Evolutionary conservation across 2,888 invertebrate genomes (phyloP).

Genomic region (Plagodis dolabraria): DNA sequence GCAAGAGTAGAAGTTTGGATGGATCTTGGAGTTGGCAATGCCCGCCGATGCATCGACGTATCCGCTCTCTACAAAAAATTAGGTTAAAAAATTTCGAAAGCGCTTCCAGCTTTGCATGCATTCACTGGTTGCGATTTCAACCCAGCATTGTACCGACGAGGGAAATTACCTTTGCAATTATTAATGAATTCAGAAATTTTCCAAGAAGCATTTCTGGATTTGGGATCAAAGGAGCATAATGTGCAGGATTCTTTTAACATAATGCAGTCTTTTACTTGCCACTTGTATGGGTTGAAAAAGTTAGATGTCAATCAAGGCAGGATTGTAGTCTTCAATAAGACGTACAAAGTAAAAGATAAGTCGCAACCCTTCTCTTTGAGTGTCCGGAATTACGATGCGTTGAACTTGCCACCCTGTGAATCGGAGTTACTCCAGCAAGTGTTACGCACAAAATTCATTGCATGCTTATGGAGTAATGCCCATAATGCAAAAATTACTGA

Average conservation of each 20-base stretch:
- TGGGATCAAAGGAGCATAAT: constrained; percentile 23
- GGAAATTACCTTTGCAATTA: too few species aligned
- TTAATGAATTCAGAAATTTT: background rate
- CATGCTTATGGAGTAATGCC: constrained; percentile 39
- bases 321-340: too few species aligned
- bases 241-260: background rate
- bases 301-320: too few species aligned
- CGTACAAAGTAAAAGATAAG: too few species aligned
- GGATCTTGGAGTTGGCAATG: constrained; percentile 36
- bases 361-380: constrained; percentile 33
- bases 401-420: constrained; percentile 43
- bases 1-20: constrained; percentile 33
- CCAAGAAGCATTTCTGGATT: constrained; percentile 16
- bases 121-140: too few species aligned
- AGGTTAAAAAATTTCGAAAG: too few species aligned
- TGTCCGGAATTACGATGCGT: constrained; percentile 46
- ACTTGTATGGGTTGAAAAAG: constrained; percentile 5
- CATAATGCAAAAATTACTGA: too few species aligned
- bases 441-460: constrained; percentile 45
- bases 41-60: constrained; percentile 21
- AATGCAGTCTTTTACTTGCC: background rate
- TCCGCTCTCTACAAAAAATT: too few species aligned
- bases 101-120: too few species aligned
- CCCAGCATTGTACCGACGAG: too few species aligned
- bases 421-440: constrained; percentile 44